phyloP scores from a whole-genome alignment of 2,113 vertebrate species.

The Isurus oxyrinchus region DNA sequence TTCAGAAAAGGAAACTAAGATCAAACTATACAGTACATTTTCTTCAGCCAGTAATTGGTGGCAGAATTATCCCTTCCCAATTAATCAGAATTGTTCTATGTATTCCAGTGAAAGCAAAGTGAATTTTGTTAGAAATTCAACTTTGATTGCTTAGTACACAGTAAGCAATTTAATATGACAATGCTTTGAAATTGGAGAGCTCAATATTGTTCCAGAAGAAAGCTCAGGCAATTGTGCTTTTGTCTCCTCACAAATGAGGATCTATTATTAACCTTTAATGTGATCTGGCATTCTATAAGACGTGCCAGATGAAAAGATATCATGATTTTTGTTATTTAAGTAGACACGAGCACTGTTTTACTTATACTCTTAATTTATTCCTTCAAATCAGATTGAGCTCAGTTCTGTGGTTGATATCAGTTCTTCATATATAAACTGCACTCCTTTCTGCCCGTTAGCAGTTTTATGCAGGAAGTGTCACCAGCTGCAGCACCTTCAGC shows the following conservation, averaged over 20 bases:
- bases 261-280: too few relatives aligned
- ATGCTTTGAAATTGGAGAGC: not conserved
- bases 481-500: too few relatives aligned
- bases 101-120: not conserved
- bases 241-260: too few relatives aligned
- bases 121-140: not conserved
- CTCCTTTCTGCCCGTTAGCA: not conserved
- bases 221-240: too few relatives aligned
- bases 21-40: not conserved
- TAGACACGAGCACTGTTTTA: not conserved
- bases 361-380: not conserved
- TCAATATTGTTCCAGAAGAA: not conserved
- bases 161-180: not conserved
- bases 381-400: not conserved
- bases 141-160: not conserved
- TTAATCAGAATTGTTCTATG: not conserved
- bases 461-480: too few relatives aligned
- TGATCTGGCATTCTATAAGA: not conserved
- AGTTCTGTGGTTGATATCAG: not conserved
- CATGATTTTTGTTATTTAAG: not conserved
- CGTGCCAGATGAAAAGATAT: not conserved
- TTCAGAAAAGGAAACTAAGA: not conserved
- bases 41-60: not conserved
- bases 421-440: not conserved
- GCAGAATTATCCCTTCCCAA: not conserved